Evolutionary conservation across 2,888 invertebrate species (phyloP), one percentile per base, ranked within the genome.

Genomic region (Platycnemis pennipes): DNA sequence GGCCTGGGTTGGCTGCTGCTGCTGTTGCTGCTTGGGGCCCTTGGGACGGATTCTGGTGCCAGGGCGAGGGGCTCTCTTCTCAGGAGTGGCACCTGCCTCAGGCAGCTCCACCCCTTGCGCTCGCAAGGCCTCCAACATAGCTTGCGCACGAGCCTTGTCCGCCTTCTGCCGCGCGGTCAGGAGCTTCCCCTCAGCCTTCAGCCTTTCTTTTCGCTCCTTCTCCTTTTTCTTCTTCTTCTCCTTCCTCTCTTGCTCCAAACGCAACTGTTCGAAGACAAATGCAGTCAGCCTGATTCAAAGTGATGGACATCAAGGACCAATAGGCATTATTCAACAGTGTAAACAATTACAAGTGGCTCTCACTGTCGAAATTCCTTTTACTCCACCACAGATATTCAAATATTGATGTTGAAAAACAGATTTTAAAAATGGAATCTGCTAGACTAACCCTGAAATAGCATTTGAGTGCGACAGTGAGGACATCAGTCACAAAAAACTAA

Each of bases 171-270:
- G 99, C 0, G 98, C 98, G 2, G 99, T 99, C 94, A 99, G 96
- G 56, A 99, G 97, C 96, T 99, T 99, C 3, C 99, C 99, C 97
- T 99, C 99, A n/a, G 98, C 99, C 96, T 99, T 99, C 95, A 99
- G 97, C 96, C 99, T 97, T 96, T 99, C 99, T 96, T 99, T 99
- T 94, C 98, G 97, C 96, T 99, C 99, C 96, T 99, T 99, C 96
- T 99, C 99, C 96, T 99, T 99, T 96, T 98, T 98, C 96, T 99
- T 99, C 96, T 98, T 99, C 96, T 97, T 98, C 95, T 98, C 99
- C 96, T 98, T 99, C 95, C 97, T 97, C 96, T 99, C 99, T 95
- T 98, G 98, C 96, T 99, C 99, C 95, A 98, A 96, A 94, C 98
- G 96, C 95, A 97, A 97, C 96, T 97, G 97, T 88, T 95, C 95